Percentiles rank a stretch among this genome's conserved stretches.
Evolutionary conservation across 2,888 invertebrate genomes (phyloP).

Genomic region (Parnassius smintheus): DNA sequence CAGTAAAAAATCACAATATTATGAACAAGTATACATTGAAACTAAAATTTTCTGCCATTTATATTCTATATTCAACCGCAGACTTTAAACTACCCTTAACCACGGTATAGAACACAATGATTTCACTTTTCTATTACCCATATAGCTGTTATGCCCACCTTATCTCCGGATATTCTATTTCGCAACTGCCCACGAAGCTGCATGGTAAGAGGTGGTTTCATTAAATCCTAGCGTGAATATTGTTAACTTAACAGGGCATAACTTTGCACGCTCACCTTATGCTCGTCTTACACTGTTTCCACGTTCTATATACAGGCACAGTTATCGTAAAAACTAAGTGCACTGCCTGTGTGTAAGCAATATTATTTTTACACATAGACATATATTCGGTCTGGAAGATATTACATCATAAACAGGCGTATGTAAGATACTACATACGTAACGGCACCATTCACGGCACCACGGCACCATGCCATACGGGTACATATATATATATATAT

Average conservation of each 20-base stretch:
- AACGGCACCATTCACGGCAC: too few species aligned
- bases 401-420: too few species aligned
- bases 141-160: conserved; percentile 34
- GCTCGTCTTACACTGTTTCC: conserved; percentile 45
- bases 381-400: too few species aligned
- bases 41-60: conserved; percentile 6
- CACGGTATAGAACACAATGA: conserved; percentile 30
- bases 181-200: conserved; percentile 38
- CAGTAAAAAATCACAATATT: too few species aligned
- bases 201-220: conserved; percentile 52
- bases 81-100: conserved; percentile 9
- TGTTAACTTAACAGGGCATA: conserved; percentile 47
- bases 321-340: conserved; percentile 68
- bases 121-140: conserved; percentile 37
- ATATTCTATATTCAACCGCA: conserved; percentile 6
- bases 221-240: conserved; percentile 47
- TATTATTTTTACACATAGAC: conserved; percentile 24
- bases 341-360: conserved; percentile 46
- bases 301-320: conserved; percentile 54
- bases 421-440: too few species aligned
- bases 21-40: too few species aligned
- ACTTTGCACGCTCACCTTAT: conserved; percentile 39
- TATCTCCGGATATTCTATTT: conserved; percentile 41
- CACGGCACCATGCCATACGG: too few species aligned
- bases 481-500: too few species aligned